These are phyloP conservation scores for Vidua chalybeata DNA, from an alignment of 2,113 vertebrate genomes.

Conservation along the genomic window DNA sequence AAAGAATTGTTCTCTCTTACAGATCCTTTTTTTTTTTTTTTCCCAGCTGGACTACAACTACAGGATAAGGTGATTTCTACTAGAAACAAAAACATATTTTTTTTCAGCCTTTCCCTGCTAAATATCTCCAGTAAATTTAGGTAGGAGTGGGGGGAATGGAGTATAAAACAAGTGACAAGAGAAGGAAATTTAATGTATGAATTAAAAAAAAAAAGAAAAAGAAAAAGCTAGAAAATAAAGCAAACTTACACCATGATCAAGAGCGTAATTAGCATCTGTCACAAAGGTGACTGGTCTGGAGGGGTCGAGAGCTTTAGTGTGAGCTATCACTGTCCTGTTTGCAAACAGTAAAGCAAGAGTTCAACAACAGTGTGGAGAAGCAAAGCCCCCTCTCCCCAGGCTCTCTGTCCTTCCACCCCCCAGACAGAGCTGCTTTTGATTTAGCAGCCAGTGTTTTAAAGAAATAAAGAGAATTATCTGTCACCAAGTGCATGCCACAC, in stretches of 20 bases:
- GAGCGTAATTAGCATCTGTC: constrained; percentile 76
- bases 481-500: background rate
- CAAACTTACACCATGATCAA: constrained; percentile 87
- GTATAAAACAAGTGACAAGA: background rate
- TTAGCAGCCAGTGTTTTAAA: background rate
- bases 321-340: constrained; percentile 84
- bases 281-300: constrained; percentile 89
- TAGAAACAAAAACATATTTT: background rate
- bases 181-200: background rate
- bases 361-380: background rate
- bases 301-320: constrained; percentile 87
- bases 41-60: background rate
- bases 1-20: background rate
- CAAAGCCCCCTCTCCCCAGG: background rate
- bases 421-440: background rate
- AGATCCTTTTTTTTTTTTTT: background rate
- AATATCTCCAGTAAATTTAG: background rate
- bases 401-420: background rate
- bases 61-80: background rate
- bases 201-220: background rate
- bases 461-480: background rate
- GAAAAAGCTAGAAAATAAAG: background rate
- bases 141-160: background rate
- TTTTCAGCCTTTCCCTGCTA: background rate
- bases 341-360: constrained; percentile 41